phyloP scores from a whole-genome alignment of 37 sponge, comb jelly and placozoan genomes.

The Geodia barretti region DNA sequence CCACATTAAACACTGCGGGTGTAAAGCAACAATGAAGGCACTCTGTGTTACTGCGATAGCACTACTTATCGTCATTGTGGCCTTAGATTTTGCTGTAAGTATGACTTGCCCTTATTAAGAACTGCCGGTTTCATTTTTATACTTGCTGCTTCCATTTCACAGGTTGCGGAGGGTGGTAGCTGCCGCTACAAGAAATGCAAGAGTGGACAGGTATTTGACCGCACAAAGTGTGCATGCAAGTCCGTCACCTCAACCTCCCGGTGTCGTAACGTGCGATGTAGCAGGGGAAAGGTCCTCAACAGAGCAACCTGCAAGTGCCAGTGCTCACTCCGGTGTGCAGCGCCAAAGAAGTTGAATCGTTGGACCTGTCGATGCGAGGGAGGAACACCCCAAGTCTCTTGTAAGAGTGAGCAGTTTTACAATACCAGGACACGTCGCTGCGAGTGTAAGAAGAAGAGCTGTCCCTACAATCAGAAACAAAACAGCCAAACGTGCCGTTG shows the following conservation, averaged over 20 bases:
- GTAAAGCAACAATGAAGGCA: not conserved
- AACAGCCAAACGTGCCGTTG: not conserved
- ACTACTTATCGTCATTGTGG: not conserved
- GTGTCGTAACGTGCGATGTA: not conserved
- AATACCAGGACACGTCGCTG: not conserved
- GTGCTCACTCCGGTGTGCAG: slow-evolving; percentile 8
- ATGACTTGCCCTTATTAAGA: too few species aligned
- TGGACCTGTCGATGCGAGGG: slow-evolving; percentile 11
- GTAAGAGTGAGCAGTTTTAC: slow-evolving; percentile 1
- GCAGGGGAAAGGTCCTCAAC: slow-evolving; percentile 9
- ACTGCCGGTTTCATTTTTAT: too few species aligned
- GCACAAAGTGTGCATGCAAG: not conserved
- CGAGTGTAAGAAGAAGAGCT: not conserved
- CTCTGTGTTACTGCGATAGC: not conserved
- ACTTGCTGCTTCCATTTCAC: too few species aligned
- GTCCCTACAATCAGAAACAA: not conserved
- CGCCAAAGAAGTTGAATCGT: not conserved
- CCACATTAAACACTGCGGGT: too few species aligned
- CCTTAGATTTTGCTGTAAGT: not conserved
- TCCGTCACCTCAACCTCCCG: not conserved
- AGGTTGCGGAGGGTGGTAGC: not conserved
- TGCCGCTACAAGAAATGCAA: not conserved
- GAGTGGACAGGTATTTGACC: not conserved
- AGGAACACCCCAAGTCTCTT: not conserved
- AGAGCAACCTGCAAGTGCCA: slow-evolving; percentile 21